Evolutionary conservation across 1,140 invertebrate species (phyloP).

Genomic region (Lineus longissimus): DNA sequence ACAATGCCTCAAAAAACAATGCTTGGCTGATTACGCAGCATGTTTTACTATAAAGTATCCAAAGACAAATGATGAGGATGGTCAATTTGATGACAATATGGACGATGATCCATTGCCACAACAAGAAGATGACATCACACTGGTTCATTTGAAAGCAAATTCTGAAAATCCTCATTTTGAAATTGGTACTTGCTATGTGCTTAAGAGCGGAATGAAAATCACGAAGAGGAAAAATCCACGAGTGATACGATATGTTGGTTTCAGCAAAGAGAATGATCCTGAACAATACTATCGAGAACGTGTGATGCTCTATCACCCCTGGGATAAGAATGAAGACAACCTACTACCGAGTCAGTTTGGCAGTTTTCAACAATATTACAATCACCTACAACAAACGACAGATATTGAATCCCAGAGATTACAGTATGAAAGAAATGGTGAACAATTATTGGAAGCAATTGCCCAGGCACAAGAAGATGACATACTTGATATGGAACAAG

Average conservation of each 20-base stretch:
- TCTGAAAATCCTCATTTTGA: neutral
- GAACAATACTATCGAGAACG: slow-evolving; percentile 21
- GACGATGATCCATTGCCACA: slow-evolving; percentile 1
- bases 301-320: slow-evolving; percentile 14
- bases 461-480: neutral
- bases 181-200: neutral
- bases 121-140: neutral
- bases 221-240: neutral
- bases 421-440: neutral
- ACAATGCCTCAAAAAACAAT: neutral
- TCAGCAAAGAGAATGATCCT: slow-evolving; percentile 3
- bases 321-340: slow-evolving; percentile 10
- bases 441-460: neutral
- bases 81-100: neutral
- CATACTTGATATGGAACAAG: slow-evolving; percentile 6
- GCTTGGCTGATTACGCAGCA: slow-evolving; percentile 1
- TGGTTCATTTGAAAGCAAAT: neutral
- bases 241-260: slow-evolving; percentile 19
- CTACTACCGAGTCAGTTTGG: neutral
- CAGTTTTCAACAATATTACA: neutral
- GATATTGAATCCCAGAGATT: neutral
- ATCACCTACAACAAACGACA: neutral
- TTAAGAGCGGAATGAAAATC: neutral
- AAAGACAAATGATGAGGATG: neutral
- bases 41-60: neutral